Evolutionary conservation across 2,888 invertebrate genomes (phyloP).

Genomic region (Hyalella azteca): DNA sequence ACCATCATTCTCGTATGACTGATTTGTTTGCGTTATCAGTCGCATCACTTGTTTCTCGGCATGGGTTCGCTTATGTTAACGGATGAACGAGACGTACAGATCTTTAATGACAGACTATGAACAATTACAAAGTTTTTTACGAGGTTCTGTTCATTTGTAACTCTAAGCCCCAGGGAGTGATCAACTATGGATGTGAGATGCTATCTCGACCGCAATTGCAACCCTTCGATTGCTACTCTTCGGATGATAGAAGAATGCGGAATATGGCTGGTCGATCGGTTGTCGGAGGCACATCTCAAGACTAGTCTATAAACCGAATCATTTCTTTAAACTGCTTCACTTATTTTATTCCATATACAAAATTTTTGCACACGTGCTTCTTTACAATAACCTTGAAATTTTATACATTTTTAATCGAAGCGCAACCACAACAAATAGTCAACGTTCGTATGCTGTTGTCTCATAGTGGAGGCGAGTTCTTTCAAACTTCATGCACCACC

Average conservation of each 20-base stretch:
- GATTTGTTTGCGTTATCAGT: too few species aligned
- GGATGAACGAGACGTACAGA: neutral
- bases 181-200: slow-evolving; percentile 10
- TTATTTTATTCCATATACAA: neutral
- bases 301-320: neutral
- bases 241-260: slow-evolving; percentile 27
- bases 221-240: neutral
- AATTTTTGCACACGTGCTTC: too few species aligned
- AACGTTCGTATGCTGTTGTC: too few species aligned
- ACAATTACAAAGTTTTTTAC: slow-evolving; percentile 2
- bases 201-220: slow-evolving; percentile 16
- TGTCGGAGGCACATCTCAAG: neutral
- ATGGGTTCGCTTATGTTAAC: too few species aligned
- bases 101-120: neutral
- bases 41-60: too few species aligned
- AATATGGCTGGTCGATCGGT: neutral
- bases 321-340: neutral
- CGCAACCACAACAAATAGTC: too few species aligned
- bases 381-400: too few species aligned
- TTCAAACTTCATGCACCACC: too few species aligned
- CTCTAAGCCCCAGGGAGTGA: neutral
- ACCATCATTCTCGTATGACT: too few species aligned
- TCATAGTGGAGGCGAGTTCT: too few species aligned
- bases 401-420: too few species aligned
- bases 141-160: slow-evolving; percentile 1